phyloP scores from a whole-genome alignment of 2,797 vertebrate species.

The Ambastaia sidthimunki region DNA sequence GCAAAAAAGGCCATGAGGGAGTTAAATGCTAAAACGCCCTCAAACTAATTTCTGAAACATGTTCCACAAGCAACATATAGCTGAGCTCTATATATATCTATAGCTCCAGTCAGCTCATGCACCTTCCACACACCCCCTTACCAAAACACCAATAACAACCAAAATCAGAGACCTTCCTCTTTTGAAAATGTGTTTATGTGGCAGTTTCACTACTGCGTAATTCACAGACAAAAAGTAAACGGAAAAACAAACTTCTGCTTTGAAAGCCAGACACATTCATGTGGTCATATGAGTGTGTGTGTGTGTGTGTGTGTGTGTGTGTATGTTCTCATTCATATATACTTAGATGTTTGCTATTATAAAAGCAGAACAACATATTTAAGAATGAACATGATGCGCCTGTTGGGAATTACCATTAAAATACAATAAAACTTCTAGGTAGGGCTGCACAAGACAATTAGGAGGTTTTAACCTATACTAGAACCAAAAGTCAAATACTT shows the following conservation, averaged over 20 bases:
- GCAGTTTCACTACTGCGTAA: conserved; percentile 26
- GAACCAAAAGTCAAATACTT: too few relatives aligned
- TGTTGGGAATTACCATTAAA: too few relatives aligned
- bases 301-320: conserved; percentile 31
- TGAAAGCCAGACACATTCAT: background rate
- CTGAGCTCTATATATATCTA: too few relatives aligned
- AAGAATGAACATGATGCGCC: conserved; percentile 1
- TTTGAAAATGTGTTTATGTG: conserved; percentile 5
- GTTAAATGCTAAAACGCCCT: background rate
- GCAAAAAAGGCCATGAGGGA: background rate
- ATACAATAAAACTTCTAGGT: too few relatives aligned
- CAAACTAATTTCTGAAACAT: too few relatives aligned
- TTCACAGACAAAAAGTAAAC: background rate
- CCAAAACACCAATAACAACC: background rate
- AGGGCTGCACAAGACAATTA: too few relatives aligned
- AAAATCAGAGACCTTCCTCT: conserved; percentile 29
- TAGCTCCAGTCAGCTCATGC: background rate
- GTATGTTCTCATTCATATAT: conserved; percentile 4
- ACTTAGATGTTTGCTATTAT: background rate
- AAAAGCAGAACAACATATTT: conserved; percentile 5
- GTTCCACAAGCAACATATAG: too few relatives aligned
- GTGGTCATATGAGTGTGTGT: background rate
- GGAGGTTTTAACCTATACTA: too few relatives aligned
- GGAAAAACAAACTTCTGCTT: conserved; percentile 50
- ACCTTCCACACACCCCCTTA: background rate